Base-by-base conservation (phyloP, 2,113 vertebrate genomes). In the Acrocephalus arundinaceus region DNA sequence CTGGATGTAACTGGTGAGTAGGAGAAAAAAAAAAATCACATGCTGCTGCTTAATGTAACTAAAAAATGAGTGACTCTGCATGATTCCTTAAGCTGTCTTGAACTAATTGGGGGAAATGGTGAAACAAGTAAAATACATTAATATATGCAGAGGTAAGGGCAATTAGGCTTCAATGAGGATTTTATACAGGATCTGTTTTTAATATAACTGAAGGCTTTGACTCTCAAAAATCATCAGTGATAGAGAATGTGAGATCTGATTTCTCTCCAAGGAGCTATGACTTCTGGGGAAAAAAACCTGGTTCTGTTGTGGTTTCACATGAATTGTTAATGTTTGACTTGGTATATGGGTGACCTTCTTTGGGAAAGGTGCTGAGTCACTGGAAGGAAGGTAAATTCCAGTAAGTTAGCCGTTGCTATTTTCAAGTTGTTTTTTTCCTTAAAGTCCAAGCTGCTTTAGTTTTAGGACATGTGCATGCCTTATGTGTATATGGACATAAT, bases 1-100 rank as follows among this genome's bases (percentile, higher is more conserved):
- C 97, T 99, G 82, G 99, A 99, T 96, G 95, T 98, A 61, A 97
- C 98, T 10, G 98, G 99, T 99, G 97, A 99, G 98, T 96, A 88
- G 52, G 63, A 45, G 27, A 70, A 46, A 8, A 10, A 11, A 22
- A 48, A 24, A 19, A 6, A 6, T 76, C 12, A 15, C 1, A 0
- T 83, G 31, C 24, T 87, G 55, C 14, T 91, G 63, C 6, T 71
- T 75, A 9, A 11, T 51, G 9, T 73, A 46, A n/a, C 27, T 68
- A 15, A 68, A 94, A 95, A 86, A 16, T 35, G 5, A 9, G 6
- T 70, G 55, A 35, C 33, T 73, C 7, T 54, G 39, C 19, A 17
- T 41, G 18, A 43, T 21, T 78, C 11, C 30, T 67, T 59, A 65
- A 77, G 18, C 12, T 74, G 11, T 31, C 15, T 67, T 91, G 33